Conservation (phyloP, 2,113 vertebrate genomes). For the Carettochelys insculpta region DNA sequence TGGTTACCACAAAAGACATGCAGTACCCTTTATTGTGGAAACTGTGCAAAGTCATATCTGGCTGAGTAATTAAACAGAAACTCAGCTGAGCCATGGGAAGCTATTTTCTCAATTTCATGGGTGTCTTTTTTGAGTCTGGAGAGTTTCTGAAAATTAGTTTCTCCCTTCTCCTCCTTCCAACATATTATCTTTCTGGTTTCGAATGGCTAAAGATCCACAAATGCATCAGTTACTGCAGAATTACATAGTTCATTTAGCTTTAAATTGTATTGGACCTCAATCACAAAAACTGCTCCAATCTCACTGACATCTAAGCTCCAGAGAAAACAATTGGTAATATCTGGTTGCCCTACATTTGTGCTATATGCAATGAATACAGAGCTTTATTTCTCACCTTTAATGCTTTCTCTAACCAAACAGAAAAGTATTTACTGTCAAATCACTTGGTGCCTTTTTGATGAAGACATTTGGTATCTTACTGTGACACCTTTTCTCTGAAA, state of each 20-base stretch:
- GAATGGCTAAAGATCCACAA: neutral
- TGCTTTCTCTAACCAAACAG: neutral
- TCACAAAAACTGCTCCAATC: neutral
- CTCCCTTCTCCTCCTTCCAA: neutral
- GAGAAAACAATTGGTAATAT: neutral
- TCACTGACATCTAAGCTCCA: neutral
- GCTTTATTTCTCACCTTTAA: neutral
- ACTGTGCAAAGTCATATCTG: conserved; percentile 23
- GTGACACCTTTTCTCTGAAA: neutral
- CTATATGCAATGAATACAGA: neutral
- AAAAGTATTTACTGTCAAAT: neutral
- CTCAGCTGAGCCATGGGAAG: conserved; percentile 40
- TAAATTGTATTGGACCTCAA: neutral
- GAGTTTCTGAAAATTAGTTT: conserved; percentile 26
- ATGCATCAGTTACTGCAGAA: neutral
- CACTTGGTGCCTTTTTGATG: neutral
- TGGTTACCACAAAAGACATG: conserved; percentile 23
- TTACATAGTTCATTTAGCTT: neutral
- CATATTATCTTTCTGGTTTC: neutral
- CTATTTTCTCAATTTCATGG: conserved; percentile 13
- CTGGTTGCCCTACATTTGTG: neutral
- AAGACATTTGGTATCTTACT: neutral
- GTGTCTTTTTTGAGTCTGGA: conserved; percentile 17
- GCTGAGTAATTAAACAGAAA: conserved; percentile 53
- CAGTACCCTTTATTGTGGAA: neutral